phyloP scores from a whole-genome alignment of 2,113 vertebrate genomes.

The Pelvicachromis taeniatus region DNA sequence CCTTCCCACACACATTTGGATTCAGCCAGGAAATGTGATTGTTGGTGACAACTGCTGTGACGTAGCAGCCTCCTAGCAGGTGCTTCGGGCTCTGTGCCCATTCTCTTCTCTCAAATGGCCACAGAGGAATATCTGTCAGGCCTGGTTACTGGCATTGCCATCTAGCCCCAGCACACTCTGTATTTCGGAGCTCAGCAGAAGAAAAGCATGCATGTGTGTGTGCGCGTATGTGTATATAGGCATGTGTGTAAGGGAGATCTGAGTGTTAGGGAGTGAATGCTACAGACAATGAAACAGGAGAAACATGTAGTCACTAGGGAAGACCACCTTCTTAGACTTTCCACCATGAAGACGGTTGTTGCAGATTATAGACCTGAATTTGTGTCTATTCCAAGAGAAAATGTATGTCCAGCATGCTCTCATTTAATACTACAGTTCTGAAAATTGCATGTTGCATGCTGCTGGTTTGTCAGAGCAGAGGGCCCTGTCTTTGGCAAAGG shows the following conservation, averaged over 20 bases:
- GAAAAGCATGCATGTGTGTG: background rate
- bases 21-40: conserved; percentile 42
- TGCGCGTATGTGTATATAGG: background rate
- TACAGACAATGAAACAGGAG: conserved; percentile 22
- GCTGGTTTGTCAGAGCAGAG: background rate
- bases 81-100: conserved; percentile 58
- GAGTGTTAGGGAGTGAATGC: background rate
- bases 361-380: conserved; percentile 16
- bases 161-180: conserved; percentile 34
- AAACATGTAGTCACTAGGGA: conserved; percentile 23
- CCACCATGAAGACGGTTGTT: background rate
- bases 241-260: background rate
- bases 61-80: conserved; percentile 56
- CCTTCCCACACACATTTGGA: conserved; percentile 11
- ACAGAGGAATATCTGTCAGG: conserved; percentile 72
- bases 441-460: background rate
- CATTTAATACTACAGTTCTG: background rate
- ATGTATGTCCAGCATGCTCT: background rate
- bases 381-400: background rate
- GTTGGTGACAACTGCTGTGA: conserved; percentile 56
- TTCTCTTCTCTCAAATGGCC: conserved; percentile 58
- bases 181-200: conserved; percentile 39
- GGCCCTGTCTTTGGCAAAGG: background rate
- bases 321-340: background rate
- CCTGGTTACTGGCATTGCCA: conserved; percentile 54